Base-by-base conservation (phyloP, 2,113 vertebrate species). In the Trematocara marginatum region DNA sequence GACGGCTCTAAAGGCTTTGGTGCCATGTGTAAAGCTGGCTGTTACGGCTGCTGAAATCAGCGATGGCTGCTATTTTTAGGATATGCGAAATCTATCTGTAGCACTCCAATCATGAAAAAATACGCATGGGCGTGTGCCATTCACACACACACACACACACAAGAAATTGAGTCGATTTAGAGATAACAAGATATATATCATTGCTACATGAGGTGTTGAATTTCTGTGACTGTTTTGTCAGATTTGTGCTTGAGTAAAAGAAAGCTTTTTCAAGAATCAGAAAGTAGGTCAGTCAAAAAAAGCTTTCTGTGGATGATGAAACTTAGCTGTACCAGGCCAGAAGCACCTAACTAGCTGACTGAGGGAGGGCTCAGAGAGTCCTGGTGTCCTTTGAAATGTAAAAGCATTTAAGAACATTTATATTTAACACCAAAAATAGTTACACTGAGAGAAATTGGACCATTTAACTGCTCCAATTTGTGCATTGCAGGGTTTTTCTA, bases 1-100 rank as follows among this genome's bases (percentile, higher is more conserved):
- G 61, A 79, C 40, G 2, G 74, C 84, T 85, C 78, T 61, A 45
- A 92, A 89, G 74, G 86, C 84, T 88, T 88, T 88, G 71, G 82
- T 83, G 84, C 64, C 23, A 85, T 40, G 81, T 64, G 71, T 84
- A 88, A 87, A 88, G 51, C 87, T 38, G 86, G 81, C 81, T 92
- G 79, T 83, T 92, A 71, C 16, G 18, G 64, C 78, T 88, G 78
- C 78, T 81, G 84, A 90, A 89, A 92, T 92, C 83, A 92, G 79
- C 15, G 86, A 88, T 45, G 54, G 69, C 29, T 82, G 91, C 91
- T 95, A 91, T 92, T 91, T 93, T 91, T 90, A 89, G 86, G 35
- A 78, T 6, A 69, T 61, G 51, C 80, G 82, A 88, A 92, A 88
- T 85, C 31, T 74, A 85, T 89, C 45, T 64, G 45, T 10, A 59